Conservation (phyloP, 92 coral and sea anemone genomes). For the Epizoanthus illoricatus region DNA sequence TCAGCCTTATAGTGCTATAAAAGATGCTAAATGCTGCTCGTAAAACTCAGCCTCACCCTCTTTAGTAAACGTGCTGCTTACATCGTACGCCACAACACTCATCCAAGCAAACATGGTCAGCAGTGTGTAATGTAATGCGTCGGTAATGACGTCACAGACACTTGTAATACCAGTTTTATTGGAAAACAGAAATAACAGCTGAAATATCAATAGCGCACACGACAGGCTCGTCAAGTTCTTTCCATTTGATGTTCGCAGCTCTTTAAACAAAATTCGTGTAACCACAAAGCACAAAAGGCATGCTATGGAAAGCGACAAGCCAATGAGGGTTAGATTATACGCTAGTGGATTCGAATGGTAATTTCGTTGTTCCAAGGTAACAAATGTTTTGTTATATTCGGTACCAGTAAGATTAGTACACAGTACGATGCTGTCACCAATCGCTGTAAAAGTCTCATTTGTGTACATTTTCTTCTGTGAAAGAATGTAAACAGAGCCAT, state of each 20-base stretch:
- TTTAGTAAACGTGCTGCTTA: no score
- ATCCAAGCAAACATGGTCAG: no score
- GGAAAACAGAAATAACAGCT: not conserved
- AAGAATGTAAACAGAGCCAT: not conserved
- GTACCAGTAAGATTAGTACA: not conserved
- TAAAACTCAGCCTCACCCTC: no score
- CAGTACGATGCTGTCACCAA: not conserved
- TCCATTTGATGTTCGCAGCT: constrained; percentile 10
- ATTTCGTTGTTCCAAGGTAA: no score
- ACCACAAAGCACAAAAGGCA: not conserved
- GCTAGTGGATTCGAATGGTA: no score
- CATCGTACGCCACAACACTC: no score
- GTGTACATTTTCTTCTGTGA: not conserved
- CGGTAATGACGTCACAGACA: no score
- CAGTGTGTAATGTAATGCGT: no score
- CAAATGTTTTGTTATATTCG: no score
- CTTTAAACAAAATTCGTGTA: not conserved
- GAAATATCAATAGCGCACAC: not conserved
- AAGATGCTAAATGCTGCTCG: no score
- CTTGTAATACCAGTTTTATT: not conserved
- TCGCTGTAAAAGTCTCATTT: not conserved
- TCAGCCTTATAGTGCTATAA: no score
- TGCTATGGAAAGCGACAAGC: not conserved
- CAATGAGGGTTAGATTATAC: not conserved
- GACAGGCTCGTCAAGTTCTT: constrained; percentile 1